phyloP scores from a whole-genome alignment of 2,113 vertebrate genomes.

The Megalops atlanticus region DNA sequence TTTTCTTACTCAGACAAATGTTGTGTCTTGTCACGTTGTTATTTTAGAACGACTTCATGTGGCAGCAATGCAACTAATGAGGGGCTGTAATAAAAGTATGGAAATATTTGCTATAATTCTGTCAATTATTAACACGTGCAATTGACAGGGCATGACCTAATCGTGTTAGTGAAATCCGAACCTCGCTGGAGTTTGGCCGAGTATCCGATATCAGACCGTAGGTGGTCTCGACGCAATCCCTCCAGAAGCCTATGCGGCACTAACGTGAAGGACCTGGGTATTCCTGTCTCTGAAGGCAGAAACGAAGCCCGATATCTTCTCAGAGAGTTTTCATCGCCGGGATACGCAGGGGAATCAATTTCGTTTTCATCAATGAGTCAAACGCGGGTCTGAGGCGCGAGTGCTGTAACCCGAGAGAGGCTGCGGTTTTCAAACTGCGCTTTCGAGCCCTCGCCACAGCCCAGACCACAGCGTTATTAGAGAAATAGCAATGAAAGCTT shows the following conservation, averaged over 20 bases:
- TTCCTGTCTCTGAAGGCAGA: neutral
- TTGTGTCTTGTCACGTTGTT: constrained; percentile 50
- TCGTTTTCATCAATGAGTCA: neutral
- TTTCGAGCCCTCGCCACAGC: constrained; percentile 36
- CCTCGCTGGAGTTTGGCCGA: constrained; percentile 54
- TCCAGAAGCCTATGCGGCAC: neutral
- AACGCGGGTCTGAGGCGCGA: neutral
- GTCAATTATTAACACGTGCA: constrained; percentile 35
- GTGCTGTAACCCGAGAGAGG: neutral
- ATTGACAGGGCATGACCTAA: constrained; percentile 13
- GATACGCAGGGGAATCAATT: neutral
- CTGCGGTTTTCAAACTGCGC: neutral
- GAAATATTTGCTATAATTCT: constrained; percentile 55
- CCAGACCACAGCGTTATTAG: constrained; percentile 44
- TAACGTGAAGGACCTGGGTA: constrained; percentile 11
- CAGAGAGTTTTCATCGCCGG: neutral
- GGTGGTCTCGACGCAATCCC: constrained; percentile 23
- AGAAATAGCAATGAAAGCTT: constrained; percentile 52
- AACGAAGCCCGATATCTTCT: too few species aligned
- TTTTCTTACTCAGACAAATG: constrained; percentile 36
- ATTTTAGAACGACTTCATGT: constrained; percentile 51
- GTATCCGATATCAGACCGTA: constrained; percentile 44
- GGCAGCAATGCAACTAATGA: constrained; percentile 56
- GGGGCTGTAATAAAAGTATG: constrained; percentile 50
- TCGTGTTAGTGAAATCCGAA: constrained; percentile 26